Percentiles rank a stretch among this genome's conserved stretches.
Evolutionary conservation across 2,113 vertebrate species (phyloP).

Genomic region (Nothobranchius kuhntae): DNA sequence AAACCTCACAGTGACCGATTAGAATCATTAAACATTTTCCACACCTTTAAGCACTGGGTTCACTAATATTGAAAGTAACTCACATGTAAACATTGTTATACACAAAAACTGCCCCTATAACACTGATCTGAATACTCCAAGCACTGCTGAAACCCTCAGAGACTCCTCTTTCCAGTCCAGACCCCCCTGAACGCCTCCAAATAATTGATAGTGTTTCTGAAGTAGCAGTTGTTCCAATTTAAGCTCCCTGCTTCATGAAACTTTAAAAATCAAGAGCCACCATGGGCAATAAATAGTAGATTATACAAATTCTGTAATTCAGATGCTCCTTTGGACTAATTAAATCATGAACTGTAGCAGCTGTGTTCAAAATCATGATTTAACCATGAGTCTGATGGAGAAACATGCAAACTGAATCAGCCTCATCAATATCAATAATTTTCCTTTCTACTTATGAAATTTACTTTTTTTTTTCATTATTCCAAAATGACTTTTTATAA

Average conservation of each 20-base stretch:
- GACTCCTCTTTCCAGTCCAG: slow-evolving; percentile 19
- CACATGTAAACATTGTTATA: too few relatives aligned
- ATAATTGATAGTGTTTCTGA: slow-evolving; percentile 13
- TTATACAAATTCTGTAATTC: slow-evolving; percentile 16
- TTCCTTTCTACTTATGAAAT: neutral
- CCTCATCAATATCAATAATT: neutral
- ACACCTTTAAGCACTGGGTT: neutral
- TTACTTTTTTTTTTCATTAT: neutral
- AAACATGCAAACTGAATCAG: neutral
- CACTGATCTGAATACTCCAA: slow-evolving; percentile 29
- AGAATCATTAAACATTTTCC: too few relatives aligned
- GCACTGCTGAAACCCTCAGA: slow-evolving; percentile 29
- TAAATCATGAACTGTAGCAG: neutral
- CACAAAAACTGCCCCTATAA: neutral
- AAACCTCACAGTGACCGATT: too few relatives aligned
- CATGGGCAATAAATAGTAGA: neutral
- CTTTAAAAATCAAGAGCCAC: slow-evolving; percentile 7
- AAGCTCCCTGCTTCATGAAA: slow-evolving; percentile 13
- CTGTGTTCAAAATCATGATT: neutral
- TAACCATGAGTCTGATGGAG: neutral
- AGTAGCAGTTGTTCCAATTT: slow-evolving; percentile 24
- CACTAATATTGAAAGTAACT: slow-evolving; percentile 17
- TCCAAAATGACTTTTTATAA: neutral
- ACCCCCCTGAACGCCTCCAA: slow-evolving; percentile 19
- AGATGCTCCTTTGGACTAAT: neutral